Evolutionary conservation across 2,113 vertebrate species (phyloP).

Genomic region (Carettochelys insculpta): DNA sequence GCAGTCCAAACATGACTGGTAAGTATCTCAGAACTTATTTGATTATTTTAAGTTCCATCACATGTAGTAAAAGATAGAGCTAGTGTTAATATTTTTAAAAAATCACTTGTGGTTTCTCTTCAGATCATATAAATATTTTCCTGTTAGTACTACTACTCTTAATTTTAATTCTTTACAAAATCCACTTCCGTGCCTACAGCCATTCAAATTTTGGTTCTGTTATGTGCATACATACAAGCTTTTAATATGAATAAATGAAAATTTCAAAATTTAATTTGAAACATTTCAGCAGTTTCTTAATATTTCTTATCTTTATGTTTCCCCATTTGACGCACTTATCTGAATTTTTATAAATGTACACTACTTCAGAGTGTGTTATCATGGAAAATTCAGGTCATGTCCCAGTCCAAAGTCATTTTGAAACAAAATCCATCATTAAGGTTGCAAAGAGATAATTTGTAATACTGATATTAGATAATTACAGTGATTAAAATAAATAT

Average conservation of each 20-base stretch:
- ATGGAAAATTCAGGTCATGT: neutral
- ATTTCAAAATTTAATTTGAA: neutral
- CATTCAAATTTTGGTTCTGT: neutral
- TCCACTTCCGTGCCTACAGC: neutral
- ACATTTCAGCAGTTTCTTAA: neutral
- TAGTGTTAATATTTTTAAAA: neutral
- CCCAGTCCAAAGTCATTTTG: neutral
- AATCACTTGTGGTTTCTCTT: neutral
- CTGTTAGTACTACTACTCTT: neutral
- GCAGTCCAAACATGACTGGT: constrained; percentile 17
- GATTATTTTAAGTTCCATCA: constrained; percentile 30
- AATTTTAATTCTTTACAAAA: neutral
- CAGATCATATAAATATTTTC: too few relatives aligned
- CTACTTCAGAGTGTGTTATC: neutral
- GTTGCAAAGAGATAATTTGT: neutral
- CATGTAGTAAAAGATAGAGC: constrained; percentile 18
- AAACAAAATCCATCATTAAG: neutral
- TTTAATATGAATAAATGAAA: neutral
- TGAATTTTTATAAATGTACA: neutral
- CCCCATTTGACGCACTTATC: neutral
- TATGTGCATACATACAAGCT: neutral
- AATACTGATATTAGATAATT: neutral
- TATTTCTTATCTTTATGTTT: neutral
- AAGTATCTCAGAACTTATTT: constrained; percentile 17
- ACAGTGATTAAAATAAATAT: neutral